Base-by-base conservation (phyloP, 1,140 invertebrate genomes). In the Muscidifurax raptorellus region DNA sequence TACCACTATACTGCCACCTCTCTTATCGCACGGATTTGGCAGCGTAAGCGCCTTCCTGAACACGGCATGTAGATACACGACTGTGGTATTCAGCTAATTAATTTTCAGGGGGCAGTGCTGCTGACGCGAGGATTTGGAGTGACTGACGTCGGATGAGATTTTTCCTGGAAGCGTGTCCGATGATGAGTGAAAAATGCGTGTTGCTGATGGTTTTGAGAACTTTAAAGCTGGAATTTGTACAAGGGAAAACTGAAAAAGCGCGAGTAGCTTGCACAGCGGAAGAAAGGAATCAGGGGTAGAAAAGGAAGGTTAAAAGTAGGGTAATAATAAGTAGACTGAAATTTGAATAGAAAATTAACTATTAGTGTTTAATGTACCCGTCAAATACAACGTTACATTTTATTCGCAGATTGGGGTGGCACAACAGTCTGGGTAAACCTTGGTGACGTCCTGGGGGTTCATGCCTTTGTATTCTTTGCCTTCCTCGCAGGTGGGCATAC, bases 11-110 rank as follows among this genome's bases (percentile, higher is more conserved):
- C 22, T 59, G 52, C 18, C 18, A 22, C 18, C 52, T 59, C 52
- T 22, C 52, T 59, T 59, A 72, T 72, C 72, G 66, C 27, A 0
- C 72, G 72, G 72, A 75, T 75, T 75, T 75, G 3, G 32, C 69
- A 32, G 32, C 28, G 69, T 72, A 75, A 47, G 72, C 72, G 32
- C 28, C 71, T 30, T 32, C 27, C 12, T 32, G 18, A 32, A 30
- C 71, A 9, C 71, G n/a, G 22, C 18, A 59, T 59, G 22, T 22
- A 59, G 52, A 59, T 59, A 22, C 4, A 59, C n/a, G 18, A 18
- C 18, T n/a, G 52, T n/a, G 6, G 18, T 18, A 2, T 22, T 15
- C 13, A 22, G 6, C 52, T 59, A 59, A 59, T 59, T 22, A 59
- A 59, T 22, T 59, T 59, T 59, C 18, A 22, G 18, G 3, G 15